phyloP scores from a whole-genome alignment of 2,797 vertebrate genomes.

The Aplochiton taeniatus region DNA sequence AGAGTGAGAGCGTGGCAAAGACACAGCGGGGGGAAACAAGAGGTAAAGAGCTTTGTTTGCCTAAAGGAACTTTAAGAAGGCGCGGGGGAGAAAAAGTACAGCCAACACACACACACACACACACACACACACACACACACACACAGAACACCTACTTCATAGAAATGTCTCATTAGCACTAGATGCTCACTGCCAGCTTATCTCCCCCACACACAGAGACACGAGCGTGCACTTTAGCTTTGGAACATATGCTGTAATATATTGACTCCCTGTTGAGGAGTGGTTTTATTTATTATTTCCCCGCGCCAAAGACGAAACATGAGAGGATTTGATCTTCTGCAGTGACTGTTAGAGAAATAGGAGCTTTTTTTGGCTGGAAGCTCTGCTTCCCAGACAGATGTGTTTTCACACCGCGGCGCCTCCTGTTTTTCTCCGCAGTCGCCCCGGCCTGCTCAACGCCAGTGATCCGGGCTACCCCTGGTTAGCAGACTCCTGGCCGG shows the following conservation, averaged over 20 bases:
- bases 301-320: slow-evolving; percentile 9
- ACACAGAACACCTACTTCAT: slow-evolving; percentile 25
- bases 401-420: slow-evolving; percentile 3
- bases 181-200: slow-evolving; percentile 46
- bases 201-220: slow-evolving; percentile 37
- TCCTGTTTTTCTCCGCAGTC: slow-evolving; percentile 71
- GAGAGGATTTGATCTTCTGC: not conserved
- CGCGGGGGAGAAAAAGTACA: slow-evolving; percentile 38
- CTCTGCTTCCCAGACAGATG: too few relatives aligned
- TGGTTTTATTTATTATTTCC: slow-evolving; percentile 36
- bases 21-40: slow-evolving; percentile 53
- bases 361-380: too few relatives aligned
- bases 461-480: slow-evolving; percentile 94
- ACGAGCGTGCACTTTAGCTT: slow-evolving; percentile 23
- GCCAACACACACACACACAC: slow-evolving; percentile 12
- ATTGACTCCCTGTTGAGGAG: slow-evolving; percentile 38
- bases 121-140: too few relatives aligned
- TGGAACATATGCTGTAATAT: slow-evolving; percentile 51
- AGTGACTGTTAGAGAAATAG: too few relatives aligned
- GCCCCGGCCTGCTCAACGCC: slow-evolving; percentile 91
- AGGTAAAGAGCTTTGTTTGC: slow-evolving; percentile 52
- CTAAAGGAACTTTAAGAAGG: slow-evolving; percentile 62
- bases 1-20: slow-evolving; percentile 52
- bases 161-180: slow-evolving; percentile 47
- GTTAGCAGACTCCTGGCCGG: slow-evolving; percentile 98